These are phyloP conservation scores for Esperia sulphurella DNA, from an alignment of 2,888 invertebrate species.

Conservation along the genomic window DNA sequence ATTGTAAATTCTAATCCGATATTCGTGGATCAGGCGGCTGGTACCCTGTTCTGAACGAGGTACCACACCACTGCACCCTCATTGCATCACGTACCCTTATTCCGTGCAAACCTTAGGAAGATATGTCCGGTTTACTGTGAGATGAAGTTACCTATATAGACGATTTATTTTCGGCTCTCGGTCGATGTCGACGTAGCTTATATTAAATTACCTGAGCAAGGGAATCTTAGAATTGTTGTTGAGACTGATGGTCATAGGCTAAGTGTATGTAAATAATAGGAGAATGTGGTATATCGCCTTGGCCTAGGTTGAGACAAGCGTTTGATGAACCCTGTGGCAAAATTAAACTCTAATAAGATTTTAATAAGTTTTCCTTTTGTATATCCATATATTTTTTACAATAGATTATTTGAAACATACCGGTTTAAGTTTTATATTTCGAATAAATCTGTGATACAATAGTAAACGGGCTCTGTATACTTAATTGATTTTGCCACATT, in stretches of 20 bases:
- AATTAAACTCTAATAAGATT: constrained; percentile 21
- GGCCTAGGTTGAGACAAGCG: constrained; percentile 73
- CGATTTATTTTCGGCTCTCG: constrained; percentile 66
- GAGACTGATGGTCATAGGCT: constrained; percentile 78
- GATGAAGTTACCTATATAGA: constrained; percentile 69
- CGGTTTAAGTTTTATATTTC: constrained; percentile 56
- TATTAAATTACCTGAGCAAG: constrained; percentile 64
- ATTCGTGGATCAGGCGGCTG: constrained; percentile 13
- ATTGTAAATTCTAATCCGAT: no score
- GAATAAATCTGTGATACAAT: constrained; percentile 75
- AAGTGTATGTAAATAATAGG: constrained; percentile 77
- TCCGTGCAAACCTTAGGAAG: constrained; percentile 47
- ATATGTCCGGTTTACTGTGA: constrained; percentile 67
- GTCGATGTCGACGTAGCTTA: constrained; percentile 60
- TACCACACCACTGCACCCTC: constrained; percentile 51
- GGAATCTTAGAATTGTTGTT: constrained; percentile 67
- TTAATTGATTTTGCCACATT: constrained; percentile 52
- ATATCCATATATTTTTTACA: constrained; percentile 30
- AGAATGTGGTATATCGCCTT: constrained; percentile 73
- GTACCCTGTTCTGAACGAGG: constrained; percentile 59
- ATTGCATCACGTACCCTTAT: constrained; percentile 51
- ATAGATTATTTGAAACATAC: constrained; percentile 38
- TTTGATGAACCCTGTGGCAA: constrained; percentile 64
- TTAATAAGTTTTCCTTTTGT: constrained; percentile 4
- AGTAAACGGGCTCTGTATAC: constrained; percentile 55